Conservation (phyloP, 92 coral and sea anemone genomes). For the Siderastrea radians region DNA sequence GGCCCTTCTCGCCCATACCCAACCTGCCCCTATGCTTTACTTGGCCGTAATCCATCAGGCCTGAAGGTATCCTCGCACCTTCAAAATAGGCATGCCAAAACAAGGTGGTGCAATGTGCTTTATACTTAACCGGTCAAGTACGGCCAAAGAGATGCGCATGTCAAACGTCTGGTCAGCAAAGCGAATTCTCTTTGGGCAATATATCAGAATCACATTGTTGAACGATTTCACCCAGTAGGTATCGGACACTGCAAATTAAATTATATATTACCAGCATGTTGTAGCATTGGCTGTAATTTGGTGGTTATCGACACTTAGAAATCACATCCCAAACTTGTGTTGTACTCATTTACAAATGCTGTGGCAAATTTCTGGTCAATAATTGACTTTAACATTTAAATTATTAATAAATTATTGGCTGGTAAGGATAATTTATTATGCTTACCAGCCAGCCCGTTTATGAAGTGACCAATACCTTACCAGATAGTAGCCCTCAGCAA, state of each 20-base stretch:
- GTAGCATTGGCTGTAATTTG: neutral
- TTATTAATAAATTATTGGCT: neutral
- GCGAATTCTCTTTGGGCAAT: constrained; percentile 17
- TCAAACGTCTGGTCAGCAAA: neutral
- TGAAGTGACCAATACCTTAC: neutral
- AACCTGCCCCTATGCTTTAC: neutral
- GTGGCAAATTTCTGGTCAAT: no score
- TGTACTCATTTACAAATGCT: no score
- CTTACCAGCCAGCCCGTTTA: no score
- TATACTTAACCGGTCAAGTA: constrained; percentile 2
- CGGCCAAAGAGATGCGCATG: constrained; percentile 8
- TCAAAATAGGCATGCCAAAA: no score
- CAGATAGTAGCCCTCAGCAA: constrained; percentile 42
- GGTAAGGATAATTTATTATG: neutral
- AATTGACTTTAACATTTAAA: no score
- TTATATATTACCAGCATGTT: neutral
- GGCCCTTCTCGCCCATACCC: neutral
- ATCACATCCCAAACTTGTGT: neutral
- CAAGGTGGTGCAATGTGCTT: neutral
- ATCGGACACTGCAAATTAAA: constrained; percentile 27
- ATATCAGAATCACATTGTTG: constrained; percentile 20
- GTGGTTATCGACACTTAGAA: neutral
- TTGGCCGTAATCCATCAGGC: neutral
- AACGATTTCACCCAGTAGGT: constrained; percentile 40
- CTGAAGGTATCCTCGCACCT: neutral